phyloP scores from a whole-genome alignment of 1,140 invertebrate species.

The Leptopilina boulardi region DNA sequence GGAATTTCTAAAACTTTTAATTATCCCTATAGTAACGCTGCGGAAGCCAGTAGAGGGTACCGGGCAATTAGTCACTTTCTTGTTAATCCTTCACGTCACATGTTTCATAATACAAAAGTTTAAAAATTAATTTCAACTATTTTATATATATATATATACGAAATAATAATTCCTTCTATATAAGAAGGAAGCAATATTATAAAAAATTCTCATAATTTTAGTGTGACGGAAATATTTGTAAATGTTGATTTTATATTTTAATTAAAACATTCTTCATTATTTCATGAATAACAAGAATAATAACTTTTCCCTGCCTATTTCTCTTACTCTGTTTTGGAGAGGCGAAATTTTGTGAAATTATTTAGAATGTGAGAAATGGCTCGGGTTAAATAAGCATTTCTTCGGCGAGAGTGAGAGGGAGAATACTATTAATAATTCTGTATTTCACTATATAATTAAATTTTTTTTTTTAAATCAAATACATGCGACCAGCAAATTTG shows the following conservation, averaged over 20 bases:
- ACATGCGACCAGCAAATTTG: no score
- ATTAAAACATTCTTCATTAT: conserved; percentile 9
- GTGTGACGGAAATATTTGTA: background rate
- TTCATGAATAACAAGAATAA: background rate
- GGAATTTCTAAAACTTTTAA: conserved; percentile 59
- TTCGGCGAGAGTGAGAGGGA: background rate
- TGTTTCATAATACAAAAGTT: background rate
- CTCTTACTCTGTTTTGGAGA: background rate
- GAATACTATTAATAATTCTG: no score
- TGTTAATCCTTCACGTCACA: background rate
- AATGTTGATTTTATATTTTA: background rate
- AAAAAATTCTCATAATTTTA: no score
- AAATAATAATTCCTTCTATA: background rate
- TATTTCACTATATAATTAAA: background rate
- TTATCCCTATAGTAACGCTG: conserved; percentile 47
- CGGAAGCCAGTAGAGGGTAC: background rate
- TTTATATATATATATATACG: background rate
- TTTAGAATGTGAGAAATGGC: background rate
- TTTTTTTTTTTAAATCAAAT: background rate
- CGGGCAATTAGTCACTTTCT: conserved; percentile 17
- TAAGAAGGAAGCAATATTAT: background rate
- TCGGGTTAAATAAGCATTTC: background rate
- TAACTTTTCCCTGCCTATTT: conserved; percentile 1
- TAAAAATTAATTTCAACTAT: background rate
- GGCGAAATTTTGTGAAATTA: background rate